Evolutionary conservation across 1,140 invertebrate genomes (phyloP).

Genomic region (Aphelenchoides avenae): DNA sequence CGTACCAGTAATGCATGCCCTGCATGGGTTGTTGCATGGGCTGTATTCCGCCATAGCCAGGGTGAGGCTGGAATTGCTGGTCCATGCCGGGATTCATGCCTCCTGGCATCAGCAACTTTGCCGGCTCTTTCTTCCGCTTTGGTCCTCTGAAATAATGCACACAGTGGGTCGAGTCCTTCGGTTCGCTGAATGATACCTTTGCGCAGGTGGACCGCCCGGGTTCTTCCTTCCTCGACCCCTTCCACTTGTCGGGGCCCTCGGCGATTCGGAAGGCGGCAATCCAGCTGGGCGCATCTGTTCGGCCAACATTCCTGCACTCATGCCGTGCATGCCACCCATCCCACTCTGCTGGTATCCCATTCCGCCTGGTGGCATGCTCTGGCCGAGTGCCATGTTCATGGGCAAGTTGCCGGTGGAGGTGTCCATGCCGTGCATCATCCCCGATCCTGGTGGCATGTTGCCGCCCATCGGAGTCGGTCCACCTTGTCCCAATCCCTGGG

Average conservation of each 20-base stretch:
- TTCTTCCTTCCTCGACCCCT: slow-evolving; percentile 13
- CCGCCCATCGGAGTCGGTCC: too few species aligned
- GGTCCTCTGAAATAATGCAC: slow-evolving; percentile 6
- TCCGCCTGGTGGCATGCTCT: neutral
- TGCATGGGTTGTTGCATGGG: too few species aligned
- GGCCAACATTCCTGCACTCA: neutral
- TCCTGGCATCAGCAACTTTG: too few species aligned
- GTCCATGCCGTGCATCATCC: slow-evolving; percentile 11
- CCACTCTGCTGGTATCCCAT: neutral
- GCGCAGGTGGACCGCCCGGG: neutral
- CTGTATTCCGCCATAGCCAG: too few species aligned
- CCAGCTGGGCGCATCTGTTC: slow-evolving; percentile 15
- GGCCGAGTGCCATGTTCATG: neutral
- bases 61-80: too few species aligned
- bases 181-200: slow-evolving; percentile 8
- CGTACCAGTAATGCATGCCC: too few species aligned
- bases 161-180: neutral
- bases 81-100: too few species aligned
- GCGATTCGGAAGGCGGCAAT: too few species aligned
- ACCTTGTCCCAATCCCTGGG: too few species aligned
- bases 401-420: neutral
- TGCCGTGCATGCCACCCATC: neutral
- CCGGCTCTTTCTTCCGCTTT: slow-evolving; percentile 19
- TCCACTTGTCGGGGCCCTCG: slow-evolving; percentile 3
- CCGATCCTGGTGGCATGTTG: neutral